A percentile compares a stretch with the other conserved stretches of the same genome.
phyloP scores from a whole-genome alignment of 2,113 vertebrate species.

The Cephalopterus ornatus region DNA sequence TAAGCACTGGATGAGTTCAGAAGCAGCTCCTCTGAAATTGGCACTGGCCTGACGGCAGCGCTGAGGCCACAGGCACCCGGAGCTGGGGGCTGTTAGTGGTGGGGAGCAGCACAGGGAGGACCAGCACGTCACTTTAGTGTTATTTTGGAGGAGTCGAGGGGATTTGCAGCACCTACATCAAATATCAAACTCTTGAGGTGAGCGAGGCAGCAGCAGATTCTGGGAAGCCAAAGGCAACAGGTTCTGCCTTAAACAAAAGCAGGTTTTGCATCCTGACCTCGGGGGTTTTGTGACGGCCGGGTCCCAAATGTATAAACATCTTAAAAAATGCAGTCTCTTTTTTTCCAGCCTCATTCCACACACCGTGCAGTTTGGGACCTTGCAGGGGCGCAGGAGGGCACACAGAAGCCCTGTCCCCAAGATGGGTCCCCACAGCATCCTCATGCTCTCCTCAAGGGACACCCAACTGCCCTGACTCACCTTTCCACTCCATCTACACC shows the following conservation, averaged over 20 bases:
- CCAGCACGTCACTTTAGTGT: accelerated
- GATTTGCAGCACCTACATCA: not conserved
- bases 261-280: accelerated
- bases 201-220: accelerated
- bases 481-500: not conserved
- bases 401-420: not conserved
- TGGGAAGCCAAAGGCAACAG: not conserved
- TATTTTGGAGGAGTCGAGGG: not conserved
- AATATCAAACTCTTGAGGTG: accelerated
- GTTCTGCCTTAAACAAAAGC: not conserved
- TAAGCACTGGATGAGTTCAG: not conserved
- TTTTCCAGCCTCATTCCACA: not conserved
- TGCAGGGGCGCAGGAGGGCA: not conserved
- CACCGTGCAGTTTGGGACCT: not conserved
- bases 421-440: not conserved
- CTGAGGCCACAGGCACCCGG: accelerated
- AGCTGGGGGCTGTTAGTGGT: not conserved
- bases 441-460: accelerated
- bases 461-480: accelerated
- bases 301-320: accelerated
- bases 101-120: not conserved
- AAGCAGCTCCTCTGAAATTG: not conserved
- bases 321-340: not conserved
- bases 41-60: not conserved
- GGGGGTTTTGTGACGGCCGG: accelerated